Conservation (phyloP, 2,113 vertebrate species). For the Sardina pilchardus region DNA sequence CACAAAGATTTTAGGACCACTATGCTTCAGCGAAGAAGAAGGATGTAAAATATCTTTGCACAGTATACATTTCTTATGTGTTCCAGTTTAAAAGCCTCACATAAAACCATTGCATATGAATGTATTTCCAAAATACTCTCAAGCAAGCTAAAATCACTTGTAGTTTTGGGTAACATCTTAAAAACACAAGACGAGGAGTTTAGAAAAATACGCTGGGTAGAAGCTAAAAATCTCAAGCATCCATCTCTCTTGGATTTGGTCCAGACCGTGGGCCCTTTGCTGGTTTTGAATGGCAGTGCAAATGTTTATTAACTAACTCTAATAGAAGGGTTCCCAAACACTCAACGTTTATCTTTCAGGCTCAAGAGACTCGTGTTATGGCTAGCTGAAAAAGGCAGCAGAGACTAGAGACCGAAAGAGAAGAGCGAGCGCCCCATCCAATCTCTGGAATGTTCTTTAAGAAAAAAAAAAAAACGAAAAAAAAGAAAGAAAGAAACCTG, state of each 20-base stretch:
- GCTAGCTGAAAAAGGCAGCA: background rate
- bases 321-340: background rate
- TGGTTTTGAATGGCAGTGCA: slow-evolving; percentile 18
- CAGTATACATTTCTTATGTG: background rate
- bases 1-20: background rate
- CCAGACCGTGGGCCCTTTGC: background rate
- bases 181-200: background rate
- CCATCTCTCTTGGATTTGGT: slow-evolving; percentile 12
- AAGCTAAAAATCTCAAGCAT: background rate
- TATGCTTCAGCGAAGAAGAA: background rate
- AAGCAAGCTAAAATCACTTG: slow-evolving; percentile 18
- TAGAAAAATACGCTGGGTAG: background rate
- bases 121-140: slow-evolving; percentile 1
- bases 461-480: background rate
- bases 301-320: slow-evolving; percentile 11
- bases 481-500: background rate
- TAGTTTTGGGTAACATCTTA: slow-evolving; percentile 3
- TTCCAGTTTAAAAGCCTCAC: slow-evolving; percentile 17
- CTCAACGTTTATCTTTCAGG: slow-evolving; percentile 13
- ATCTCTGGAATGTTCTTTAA: slow-evolving; percentile 1
- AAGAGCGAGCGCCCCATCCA: background rate
- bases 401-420: background rate
- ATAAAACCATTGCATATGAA: slow-evolving; percentile 9
- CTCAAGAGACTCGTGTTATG: slow-evolving; percentile 16
- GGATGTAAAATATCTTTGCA: slow-evolving; percentile 1